Evolutionary conservation across 2,888 invertebrate genomes (phyloP).

Genomic region (Calameuta pallipes): DNA sequence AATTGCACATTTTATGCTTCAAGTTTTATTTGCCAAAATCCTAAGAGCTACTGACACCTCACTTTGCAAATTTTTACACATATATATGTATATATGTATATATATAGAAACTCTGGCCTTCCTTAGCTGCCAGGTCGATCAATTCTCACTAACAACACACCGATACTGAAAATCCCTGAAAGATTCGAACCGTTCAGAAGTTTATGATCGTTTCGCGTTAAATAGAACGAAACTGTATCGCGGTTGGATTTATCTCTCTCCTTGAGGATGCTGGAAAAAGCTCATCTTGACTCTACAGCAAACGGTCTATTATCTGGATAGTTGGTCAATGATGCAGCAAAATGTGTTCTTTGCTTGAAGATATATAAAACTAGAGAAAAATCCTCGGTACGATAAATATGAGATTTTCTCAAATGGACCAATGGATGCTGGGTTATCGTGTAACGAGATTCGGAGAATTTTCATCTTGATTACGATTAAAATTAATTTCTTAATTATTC

Average conservation of each 20-base stretch:
- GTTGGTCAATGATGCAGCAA: background rate
- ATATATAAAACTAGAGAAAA: background rate
- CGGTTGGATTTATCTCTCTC: background rate
- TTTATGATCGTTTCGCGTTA: slow-evolving; percentile 5
- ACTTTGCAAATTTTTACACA: background rate
- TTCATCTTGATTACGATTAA: background rate
- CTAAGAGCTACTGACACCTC: background rate
- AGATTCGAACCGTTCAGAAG: background rate
- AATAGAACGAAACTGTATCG: slow-evolving; percentile 3
- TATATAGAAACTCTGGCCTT: background rate
- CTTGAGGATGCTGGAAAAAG: background rate
- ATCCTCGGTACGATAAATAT: background rate
- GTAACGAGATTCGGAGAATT: no score
- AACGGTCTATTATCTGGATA: background rate
- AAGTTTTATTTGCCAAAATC: background rate
- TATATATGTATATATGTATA: background rate
- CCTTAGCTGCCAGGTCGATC: background rate
- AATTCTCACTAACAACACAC: background rate
- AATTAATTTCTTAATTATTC: background rate
- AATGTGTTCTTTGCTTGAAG: background rate
- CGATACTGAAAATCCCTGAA: background rate
- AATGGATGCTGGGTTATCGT: no score
- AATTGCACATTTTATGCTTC: background rate
- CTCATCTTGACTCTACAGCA: background rate
- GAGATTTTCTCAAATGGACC: background rate